Evolutionary conservation across 1,140 invertebrate genomes (phyloP).

Genomic region (Diuraphis noxia): DNA sequence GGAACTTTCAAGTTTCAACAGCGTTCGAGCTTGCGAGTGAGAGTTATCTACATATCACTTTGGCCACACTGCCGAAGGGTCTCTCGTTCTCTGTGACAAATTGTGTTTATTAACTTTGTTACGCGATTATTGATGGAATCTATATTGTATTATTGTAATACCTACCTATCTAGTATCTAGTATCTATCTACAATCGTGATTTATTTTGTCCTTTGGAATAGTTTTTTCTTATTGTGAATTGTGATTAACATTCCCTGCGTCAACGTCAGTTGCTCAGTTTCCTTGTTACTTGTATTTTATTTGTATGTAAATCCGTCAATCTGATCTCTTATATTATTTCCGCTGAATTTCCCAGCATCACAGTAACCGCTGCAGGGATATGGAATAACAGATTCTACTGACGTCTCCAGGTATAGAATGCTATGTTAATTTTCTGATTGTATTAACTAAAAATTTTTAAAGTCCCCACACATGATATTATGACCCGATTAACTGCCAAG

Average conservation of each 20-base stretch:
- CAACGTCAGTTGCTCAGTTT: neutral
- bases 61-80: slow-evolving; percentile 39
- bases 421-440: neutral
- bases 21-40: neutral
- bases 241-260: neutral
- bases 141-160: neutral
- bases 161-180: no score
- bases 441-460: neutral
- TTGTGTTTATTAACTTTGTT: neutral
- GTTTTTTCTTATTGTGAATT: neutral
- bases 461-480: neutral
- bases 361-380: neutral
- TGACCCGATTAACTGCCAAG: neutral
- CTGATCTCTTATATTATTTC: neutral
- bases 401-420: neutral
- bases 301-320: neutral
- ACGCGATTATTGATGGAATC: neutral
- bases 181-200: neutral
- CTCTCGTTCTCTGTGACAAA: neutral
- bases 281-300: neutral
- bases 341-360: neutral
- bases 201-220: neutral
- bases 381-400: neutral
- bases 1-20: neutral
- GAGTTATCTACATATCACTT: neutral